A percentile compares a stretch with the other conserved stretches of the same genome.
phyloP scores from a whole-genome alignment of 1,140 invertebrate genomes.

The Marisa cornuarietis region DNA sequence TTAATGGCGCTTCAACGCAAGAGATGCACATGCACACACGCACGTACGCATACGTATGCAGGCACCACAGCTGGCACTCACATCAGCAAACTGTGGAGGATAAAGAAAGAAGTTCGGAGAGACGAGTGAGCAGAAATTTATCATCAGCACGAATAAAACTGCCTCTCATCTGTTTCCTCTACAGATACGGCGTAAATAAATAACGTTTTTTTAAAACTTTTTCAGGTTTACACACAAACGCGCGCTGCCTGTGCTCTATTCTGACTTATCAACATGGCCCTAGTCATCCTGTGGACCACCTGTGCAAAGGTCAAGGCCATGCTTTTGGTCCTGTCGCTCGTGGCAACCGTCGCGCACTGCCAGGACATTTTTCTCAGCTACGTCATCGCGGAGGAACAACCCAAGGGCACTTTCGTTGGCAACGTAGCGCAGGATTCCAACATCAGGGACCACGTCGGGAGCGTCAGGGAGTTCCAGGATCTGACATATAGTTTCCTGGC shows the following conservation, averaged over 20 bases:
- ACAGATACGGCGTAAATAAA: not conserved
- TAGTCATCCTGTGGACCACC: too few species aligned
- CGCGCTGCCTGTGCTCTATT: too few species aligned
- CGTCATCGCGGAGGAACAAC: slow-evolving; percentile 28
- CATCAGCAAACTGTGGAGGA: not conserved
- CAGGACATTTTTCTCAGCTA: slow-evolving; percentile 32
- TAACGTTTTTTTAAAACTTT: not conserved
- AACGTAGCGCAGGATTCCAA: slow-evolving; percentile 39
- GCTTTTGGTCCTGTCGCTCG: not conserved
- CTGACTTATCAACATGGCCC: not conserved
- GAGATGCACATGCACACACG: not conserved
- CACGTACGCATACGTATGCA: not conserved
- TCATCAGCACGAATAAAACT: not conserved
- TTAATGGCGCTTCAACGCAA: not conserved
- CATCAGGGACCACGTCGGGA: slow-evolving; percentile 30
- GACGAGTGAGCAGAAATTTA: too few species aligned
- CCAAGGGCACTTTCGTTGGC: slow-evolving; percentile 28
- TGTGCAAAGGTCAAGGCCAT: not conserved
- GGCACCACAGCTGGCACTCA: not conserved
- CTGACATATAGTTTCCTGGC: slow-evolving; percentile 47
- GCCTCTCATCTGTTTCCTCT: not conserved
- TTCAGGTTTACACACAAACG: not conserved
- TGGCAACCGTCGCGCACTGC: slow-evolving; percentile 1
- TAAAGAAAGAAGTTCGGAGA: not conserved
- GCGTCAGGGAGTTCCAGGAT: slow-evolving; percentile 34